phyloP scores from a whole-genome alignment of 2,113 vertebrate genomes.

The Turnix velox region DNA sequence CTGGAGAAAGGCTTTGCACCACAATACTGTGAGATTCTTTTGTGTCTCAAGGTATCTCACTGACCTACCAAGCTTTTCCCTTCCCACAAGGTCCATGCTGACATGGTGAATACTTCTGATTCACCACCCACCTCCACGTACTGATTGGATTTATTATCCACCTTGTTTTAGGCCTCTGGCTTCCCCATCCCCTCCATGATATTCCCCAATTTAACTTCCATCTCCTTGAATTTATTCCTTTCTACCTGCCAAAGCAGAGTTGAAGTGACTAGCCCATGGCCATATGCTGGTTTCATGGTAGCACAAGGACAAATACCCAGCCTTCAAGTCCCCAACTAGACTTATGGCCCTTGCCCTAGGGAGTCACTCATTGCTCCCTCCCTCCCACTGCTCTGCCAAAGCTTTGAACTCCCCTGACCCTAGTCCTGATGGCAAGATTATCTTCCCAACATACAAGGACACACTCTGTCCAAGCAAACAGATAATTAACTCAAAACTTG shows the following conservation, averaged over 20 bases:
- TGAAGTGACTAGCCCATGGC: not conserved
- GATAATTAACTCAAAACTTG: conserved; percentile 44
- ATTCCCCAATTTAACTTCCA: not conserved
- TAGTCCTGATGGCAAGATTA: not conserved
- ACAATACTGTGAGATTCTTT: not conserved
- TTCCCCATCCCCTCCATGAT: not conserved
- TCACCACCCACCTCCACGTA: not conserved
- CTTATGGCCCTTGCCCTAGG: not conserved
- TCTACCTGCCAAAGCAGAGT: not conserved
- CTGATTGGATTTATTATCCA: not conserved
- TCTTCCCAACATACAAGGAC: not conserved
- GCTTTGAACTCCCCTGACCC: not conserved
- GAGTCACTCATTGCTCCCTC: not conserved
- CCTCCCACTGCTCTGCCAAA: not conserved
- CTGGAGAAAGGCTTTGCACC: not conserved
- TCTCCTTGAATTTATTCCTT: not conserved
- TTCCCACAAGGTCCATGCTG: not conserved
- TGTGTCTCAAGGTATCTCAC: not conserved
- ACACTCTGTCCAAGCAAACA: not conserved
- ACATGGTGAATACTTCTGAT: not conserved
- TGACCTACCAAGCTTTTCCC: not conserved
- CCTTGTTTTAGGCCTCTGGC: too few species aligned
- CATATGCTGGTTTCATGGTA: accelerated
- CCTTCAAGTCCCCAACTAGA: not conserved
- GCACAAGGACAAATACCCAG: not conserved